These are phyloP conservation scores for Porites cylindrica DNA, from an alignment of 92 coral and sea anemone genomes.

Conservation along the genomic window DNA sequence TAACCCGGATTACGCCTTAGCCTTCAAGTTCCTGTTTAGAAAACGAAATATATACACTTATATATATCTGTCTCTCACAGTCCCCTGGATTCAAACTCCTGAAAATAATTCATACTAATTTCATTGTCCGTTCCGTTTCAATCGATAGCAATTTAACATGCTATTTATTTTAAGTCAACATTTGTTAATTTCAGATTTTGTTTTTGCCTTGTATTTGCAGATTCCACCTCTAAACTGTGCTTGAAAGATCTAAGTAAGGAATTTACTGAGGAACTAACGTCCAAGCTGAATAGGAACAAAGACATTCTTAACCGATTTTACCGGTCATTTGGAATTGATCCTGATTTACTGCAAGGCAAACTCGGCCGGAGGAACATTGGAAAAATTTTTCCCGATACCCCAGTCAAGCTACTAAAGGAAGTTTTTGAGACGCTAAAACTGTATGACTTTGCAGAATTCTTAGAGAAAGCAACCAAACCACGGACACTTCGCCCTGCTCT, in stretches of 20 bases:
- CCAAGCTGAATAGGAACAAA: neutral
- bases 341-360: neutral
- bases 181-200: too few species aligned
- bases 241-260: neutral
- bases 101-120: too few species aligned
- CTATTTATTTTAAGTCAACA: too few species aligned
- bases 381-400: neutral
- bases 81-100: too few species aligned
- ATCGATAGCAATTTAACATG: too few species aligned
- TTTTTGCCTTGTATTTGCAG: neutral
- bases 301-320: neutral
- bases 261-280: neutral
- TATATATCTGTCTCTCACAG: too few species aligned
- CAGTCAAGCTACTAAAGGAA: neutral
- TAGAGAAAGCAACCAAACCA: neutral
- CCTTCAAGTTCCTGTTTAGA: too few species aligned
- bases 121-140: too few species aligned
- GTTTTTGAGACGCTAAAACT: neutral
- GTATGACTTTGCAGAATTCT: neutral
- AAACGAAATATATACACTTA: too few species aligned
- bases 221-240: neutral
- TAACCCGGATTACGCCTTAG: too few species aligned
- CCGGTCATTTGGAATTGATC: neutral
- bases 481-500: slow-evolving; percentile 9
- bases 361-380: neutral